Evolutionary conservation across 1,140 invertebrate species (phyloP).

Genomic region (Phymastichus coffea): DNA sequence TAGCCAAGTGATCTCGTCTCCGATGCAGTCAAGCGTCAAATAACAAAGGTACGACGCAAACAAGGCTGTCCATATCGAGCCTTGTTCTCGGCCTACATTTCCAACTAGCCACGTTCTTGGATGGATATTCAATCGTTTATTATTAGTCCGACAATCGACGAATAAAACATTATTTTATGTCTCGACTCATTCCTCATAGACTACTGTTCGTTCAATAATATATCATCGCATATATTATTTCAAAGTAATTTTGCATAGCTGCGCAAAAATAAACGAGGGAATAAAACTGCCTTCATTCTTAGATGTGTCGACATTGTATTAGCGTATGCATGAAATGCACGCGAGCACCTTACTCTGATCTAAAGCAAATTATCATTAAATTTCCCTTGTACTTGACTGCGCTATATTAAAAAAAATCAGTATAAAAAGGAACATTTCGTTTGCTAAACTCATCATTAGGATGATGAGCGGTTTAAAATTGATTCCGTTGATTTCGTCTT

Average conservation of each 20-base stretch:
- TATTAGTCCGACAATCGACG: too few relatives aligned
- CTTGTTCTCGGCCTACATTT: constrained; percentile 82
- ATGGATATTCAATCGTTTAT: not conserved
- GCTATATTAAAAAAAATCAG: too few relatives aligned
- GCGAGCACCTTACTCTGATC: constrained; percentile 72
- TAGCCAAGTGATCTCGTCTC: constrained; percentile 69
- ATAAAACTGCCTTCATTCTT: too few relatives aligned
- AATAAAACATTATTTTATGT: not conserved
- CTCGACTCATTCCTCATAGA: not conserved
- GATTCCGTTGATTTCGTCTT: constrained; percentile 68
- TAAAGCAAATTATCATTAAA: too few relatives aligned
- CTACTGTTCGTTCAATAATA: not conserved
- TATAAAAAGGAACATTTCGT: too few relatives aligned
- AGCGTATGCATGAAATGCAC: too few relatives aligned
- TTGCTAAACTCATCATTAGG: too few relatives aligned
- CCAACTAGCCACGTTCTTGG: constrained; percentile 74
- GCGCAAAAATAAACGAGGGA: not conserved
- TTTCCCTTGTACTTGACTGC: too few relatives aligned
- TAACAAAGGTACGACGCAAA: constrained; percentile 68
- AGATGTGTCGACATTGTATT: too few relatives aligned
- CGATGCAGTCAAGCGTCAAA: constrained; percentile 65
- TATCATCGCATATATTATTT: too few relatives aligned
- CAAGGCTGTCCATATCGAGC: constrained; percentile 68
- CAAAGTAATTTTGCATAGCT: not conserved
- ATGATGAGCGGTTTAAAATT: constrained; percentile 70